These are phyloP conservation scores for Lepisosteus osseus DNA, from an alignment of 2,113 vertebrate genomes.

Conservation along the genomic window DNA sequence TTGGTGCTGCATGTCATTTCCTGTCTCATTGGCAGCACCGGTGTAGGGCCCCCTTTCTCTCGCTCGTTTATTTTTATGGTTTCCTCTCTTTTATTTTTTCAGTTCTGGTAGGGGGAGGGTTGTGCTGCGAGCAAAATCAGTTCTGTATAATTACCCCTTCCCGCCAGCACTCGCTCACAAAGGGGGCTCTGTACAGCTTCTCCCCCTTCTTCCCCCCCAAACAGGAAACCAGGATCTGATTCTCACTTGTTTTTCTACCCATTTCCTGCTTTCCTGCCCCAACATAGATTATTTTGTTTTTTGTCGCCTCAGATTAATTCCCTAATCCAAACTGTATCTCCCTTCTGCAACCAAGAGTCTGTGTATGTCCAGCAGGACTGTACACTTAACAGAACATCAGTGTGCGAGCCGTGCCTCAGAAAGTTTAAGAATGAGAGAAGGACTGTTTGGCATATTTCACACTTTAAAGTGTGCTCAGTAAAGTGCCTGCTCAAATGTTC, in stretches of 20 bases:
- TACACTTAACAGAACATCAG: no score
- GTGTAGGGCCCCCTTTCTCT: slow-evolving; percentile 50
- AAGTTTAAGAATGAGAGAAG: no score
- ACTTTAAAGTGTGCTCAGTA: no score
- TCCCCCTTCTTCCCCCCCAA: slow-evolving; percentile 54
- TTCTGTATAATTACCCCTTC: slow-evolving; percentile 49
- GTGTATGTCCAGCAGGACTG: no score
- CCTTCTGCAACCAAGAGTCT: slow-evolving; percentile 3
- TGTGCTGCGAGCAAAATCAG: slow-evolving; percentile 48
- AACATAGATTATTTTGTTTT: slow-evolving; percentile 67
- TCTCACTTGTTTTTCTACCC: slow-evolving; percentile 69
- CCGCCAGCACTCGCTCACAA: slow-evolving; percentile 64
- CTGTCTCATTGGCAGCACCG: slow-evolving; percentile 60
- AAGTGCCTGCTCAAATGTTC: no score
- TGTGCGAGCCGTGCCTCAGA: no score
- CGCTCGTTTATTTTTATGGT: slow-evolving; percentile 75
- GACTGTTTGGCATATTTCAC: no score
- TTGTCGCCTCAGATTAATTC: slow-evolving; percentile 53
- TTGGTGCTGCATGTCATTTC: slow-evolving; percentile 68
- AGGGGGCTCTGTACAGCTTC: slow-evolving; percentile 68
- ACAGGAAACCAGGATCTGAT: slow-evolving; percentile 71
- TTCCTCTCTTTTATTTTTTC: slow-evolving; percentile 59
- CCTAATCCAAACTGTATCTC: slow-evolving; percentile 45
- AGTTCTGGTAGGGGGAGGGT: slow-evolving; percentile 30
- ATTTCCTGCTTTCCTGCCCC: slow-evolving; percentile 72